Evolutionary conservation across 2,888 invertebrate genomes (phyloP), one percentile per base, ranked within the genome.

Genomic region (Calameuta filiformis): DNA sequence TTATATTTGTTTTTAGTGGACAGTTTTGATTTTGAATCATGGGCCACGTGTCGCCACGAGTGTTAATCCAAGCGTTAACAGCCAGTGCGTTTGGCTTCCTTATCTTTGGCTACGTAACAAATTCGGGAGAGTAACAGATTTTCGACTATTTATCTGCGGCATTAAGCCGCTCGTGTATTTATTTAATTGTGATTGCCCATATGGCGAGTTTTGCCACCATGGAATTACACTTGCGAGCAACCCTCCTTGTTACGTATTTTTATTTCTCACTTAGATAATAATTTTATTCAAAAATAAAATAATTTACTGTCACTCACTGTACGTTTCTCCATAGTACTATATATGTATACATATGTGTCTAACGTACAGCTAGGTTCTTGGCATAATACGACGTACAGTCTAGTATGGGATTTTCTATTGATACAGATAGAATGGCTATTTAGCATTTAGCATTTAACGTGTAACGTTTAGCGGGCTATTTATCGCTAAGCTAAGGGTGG

Each of bases 381-480:
- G 3, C 23, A 56, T 23, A 56, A 56, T 56, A 56, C 23, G 9
- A 23, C 9, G 56, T 56, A 56, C 56, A 56, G 23, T 56, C 56
- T 23, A 56, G 15, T 9, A 56, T 9, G 40, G 40, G 9, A 56
- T 56, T 56, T 56, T 56, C 23, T 23, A 56, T 56, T 56, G 56
- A 23, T 56, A 56, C 56, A 23, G 56, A 56, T 56, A 23, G 23
- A 56, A 56, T 56, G 56, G 23, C 56, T 80, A 86, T 86, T 85
- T 84, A 82, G 84, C 79, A 83, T 82, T 82, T 81, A 85, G 83
- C 86, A 83, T 87, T 88, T 87, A 89, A 84, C 84, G 83, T 83
- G 71, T n/a, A 15, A 56, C 73, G 75, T 33, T 56, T 56, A 56
- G 56, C 56, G 56, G 56, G 81, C 82, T 83, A 86, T 86, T 86